Evolutionary conservation across 2,888 invertebrate species (phyloP).

Genomic region (Lysandra coridon): DNA sequence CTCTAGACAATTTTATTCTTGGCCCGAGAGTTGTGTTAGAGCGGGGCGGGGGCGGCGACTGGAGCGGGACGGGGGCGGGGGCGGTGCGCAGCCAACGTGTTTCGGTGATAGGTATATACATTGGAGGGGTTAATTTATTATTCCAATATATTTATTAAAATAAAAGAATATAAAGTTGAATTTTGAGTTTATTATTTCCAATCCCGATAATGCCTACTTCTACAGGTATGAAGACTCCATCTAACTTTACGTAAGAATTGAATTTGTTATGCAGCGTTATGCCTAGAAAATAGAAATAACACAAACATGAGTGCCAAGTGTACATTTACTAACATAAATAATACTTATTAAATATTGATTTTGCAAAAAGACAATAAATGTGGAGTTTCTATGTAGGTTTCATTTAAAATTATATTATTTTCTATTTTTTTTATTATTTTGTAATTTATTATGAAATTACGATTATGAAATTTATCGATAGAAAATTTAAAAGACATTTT

Average conservation of each 20-base stretch:
- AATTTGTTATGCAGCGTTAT: too few relatives aligned
- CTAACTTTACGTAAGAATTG: not conserved
- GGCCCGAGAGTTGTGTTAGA: slow-evolving; percentile 32
- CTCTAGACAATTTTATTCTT: slow-evolving; percentile 32
- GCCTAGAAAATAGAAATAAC: too few relatives aligned
- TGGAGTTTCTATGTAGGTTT: too few relatives aligned
- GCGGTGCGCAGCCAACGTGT: slow-evolving; percentile 63
- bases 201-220: not conserved
- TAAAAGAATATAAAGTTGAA: slow-evolving; percentile 72
- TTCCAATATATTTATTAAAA: slow-evolving; percentile 77
- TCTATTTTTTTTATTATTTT: too few relatives aligned
- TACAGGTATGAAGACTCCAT: not conserved
- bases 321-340: too few relatives aligned
- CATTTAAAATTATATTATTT: too few relatives aligned
- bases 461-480: too few relatives aligned
- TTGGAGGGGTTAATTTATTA: slow-evolving; percentile 71
- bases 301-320: too few relatives aligned
- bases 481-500: too few relatives aligned
- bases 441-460: too few relatives aligned
- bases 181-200: slow-evolving; percentile 52
- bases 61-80: slow-evolving; percentile 56
- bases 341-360: too few relatives aligned
- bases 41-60: slow-evolving; percentile 43
- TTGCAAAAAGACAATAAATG: too few relatives aligned
- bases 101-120: slow-evolving; percentile 71